Evolutionary conservation across 1,140 invertebrate genomes (phyloP).

Genomic region (Brachionus asplanchnoidis): DNA sequence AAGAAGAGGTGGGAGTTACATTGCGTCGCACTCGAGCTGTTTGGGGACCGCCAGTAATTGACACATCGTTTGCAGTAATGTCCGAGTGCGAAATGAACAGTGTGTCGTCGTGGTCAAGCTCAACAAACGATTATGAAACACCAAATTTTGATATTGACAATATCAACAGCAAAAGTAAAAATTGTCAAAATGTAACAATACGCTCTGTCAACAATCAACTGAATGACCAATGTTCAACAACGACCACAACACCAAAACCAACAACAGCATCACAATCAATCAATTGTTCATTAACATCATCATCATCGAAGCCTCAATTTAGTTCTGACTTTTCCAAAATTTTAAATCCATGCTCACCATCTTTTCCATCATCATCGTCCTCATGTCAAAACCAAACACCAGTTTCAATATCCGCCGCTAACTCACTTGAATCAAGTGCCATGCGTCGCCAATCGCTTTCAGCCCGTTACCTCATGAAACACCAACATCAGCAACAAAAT

Average conservation of each 20-base stretch:
- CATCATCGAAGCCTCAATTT: not conserved
- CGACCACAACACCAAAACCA: not conserved
- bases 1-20: not conserved
- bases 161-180: not conserved
- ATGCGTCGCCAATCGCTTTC: not conserved
- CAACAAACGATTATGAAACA: no score
- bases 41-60: not conserved
- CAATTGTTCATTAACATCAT: not conserved
- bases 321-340: constrained; percentile 13
- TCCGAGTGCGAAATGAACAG: not conserved
- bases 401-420: not conserved
- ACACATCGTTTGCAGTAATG: constrained; percentile 35
- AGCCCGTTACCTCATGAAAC: not conserved
- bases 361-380: no score
- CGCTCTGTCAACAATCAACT: no score
- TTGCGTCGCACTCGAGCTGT: not conserved
- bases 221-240: not conserved
- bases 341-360: not conserved
- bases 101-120: not conserved
- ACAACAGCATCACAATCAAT: not conserved
- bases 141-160: not conserved
- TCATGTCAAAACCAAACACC: no score
- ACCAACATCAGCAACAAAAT: not conserved
- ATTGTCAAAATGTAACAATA: no score
- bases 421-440: not conserved